Evolutionary conservation across 2,888 invertebrate genomes (phyloP).

Genomic region (Hydrotaea cyrtoneurina): DNA sequence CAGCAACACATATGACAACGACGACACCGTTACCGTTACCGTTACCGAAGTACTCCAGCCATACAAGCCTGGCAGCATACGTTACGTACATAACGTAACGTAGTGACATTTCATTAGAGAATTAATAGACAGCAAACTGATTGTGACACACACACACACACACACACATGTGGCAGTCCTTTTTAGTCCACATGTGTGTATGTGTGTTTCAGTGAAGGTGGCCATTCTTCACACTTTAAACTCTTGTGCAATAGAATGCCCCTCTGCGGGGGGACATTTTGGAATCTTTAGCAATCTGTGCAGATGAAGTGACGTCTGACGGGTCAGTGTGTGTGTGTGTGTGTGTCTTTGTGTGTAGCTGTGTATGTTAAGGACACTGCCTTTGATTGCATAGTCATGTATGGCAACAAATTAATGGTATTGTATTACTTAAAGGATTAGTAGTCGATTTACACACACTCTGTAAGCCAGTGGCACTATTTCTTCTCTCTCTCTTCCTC

Average conservation of each 20-base stretch:
- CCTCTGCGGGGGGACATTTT: not conserved
- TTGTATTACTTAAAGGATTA: constrained; percentile 59
- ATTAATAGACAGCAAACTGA: constrained; percentile 64
- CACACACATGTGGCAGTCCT: not conserved
- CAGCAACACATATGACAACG: constrained; percentile 1
- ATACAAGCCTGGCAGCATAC: not conserved
- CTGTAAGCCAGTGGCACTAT: constrained; percentile 34
- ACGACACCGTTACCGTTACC: no score
- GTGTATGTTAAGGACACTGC: constrained; percentile 20
- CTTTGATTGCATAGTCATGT: constrained; percentile 40
- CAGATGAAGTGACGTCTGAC: constrained; percentile 9
- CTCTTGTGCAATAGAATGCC: not conserved
- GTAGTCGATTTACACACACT: constrained; percentile 38
- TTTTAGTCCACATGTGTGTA: not conserved
- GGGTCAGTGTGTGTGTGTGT: not conserved
- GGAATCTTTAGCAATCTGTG: not conserved
- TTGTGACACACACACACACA: constrained; percentile 42
- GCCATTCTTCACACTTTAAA: constrained; percentile 27
- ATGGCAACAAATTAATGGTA: constrained; percentile 49
- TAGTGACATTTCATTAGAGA: constrained; percentile 66
- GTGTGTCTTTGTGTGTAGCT: not conserved
- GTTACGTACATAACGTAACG: constrained; percentile 17
- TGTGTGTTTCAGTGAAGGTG: not conserved
- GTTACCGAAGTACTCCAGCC: not conserved
- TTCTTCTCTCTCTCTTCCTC: no score